Evolutionary conservation across 1,140 invertebrate species (phyloP), one percentile per base, ranked within the genome.

Genomic region (Macrostomum lignano): DNA sequence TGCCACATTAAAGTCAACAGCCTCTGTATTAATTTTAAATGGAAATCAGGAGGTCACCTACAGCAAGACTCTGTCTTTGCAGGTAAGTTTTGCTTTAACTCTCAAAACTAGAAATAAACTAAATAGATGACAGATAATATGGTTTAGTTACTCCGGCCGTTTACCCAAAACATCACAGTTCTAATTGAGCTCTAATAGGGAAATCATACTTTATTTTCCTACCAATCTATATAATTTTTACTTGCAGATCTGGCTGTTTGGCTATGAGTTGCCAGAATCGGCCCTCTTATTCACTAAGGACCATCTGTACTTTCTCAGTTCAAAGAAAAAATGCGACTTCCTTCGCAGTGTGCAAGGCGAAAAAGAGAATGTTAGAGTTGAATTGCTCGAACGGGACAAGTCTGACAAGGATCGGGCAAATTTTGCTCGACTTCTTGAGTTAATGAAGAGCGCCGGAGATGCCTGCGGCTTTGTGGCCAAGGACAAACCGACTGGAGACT

Each of bases 321-420:
- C 81, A 49, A 93, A 88, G 52, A 91, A 91, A 58, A 94, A 96
- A 58, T 81, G 91, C 36, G 82, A 94, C 42, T 96, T 93, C 58
- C 59, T 98, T 6, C 69, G 74, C 42, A 73, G 78, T 46, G 67
- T 86, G n/a, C 81, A 91, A 49, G 71, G 68, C 44, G 65, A 67
- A 7, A 82, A 74, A 54, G 71, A 75, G 40, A 78, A 84, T 46
- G 46, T 43, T 7, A 67, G 71, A 37, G 68, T 67, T 21, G 5
- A 3, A 15, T 14, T 28, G 15, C 17, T 28, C 14, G 26, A 28
- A 9, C 14, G 17, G 17, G 17, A 17, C 9, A 28, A 28, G 9
- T 15, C 26, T 28, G 26, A 28, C 14, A 17, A 28, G 14, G 26
- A 28, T 9, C 14, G 17, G 17, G 26, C 14, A 28, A 28, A 28